Evolutionary conservation across 2,888 invertebrate genomes (phyloP).

Genomic region (Acanthosepion pharaonis): DNA sequence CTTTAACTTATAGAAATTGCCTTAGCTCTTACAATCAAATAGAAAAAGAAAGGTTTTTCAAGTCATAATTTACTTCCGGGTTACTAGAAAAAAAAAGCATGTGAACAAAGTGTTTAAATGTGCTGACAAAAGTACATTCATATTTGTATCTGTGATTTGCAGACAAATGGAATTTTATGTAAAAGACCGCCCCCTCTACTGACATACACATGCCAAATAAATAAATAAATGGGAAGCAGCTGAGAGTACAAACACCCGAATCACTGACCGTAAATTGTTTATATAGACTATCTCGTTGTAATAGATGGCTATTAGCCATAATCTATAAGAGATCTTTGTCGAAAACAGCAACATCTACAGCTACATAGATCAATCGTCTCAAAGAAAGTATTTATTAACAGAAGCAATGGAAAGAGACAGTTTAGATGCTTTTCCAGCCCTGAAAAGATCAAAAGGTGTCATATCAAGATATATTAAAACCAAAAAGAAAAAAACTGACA

Average conservation of each 20-base stretch:
- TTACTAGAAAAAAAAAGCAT: not conserved
- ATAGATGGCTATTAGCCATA: constrained; percentile 21
- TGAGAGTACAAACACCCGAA: not conserved
- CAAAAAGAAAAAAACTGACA: not conserved
- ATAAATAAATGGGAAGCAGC: not conserved
- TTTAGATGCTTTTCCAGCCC: not conserved
- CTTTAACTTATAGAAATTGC: too few species aligned
- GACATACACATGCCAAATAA: not conserved
- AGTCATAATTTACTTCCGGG: too few species aligned
- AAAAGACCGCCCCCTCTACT: not conserved
- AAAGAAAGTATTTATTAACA: not conserved
- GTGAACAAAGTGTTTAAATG: not conserved
- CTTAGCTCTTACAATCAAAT: too few species aligned
- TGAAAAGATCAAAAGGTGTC: constrained; percentile 18
- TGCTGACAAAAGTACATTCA: not conserved
- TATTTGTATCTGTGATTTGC: not conserved
- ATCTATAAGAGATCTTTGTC: not conserved
- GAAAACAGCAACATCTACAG: not conserved
- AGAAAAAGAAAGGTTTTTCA: too few species aligned
- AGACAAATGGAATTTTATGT: constrained; percentile 20
- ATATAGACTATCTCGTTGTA: not conserved
- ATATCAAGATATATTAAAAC: not conserved
- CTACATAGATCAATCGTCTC: not conserved
- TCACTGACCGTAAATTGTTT: not conserved
- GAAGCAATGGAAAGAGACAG: not conserved